Evolutionary conservation across 2,888 invertebrate genomes (phyloP).

Genomic region (Melanotus villosus): DNA sequence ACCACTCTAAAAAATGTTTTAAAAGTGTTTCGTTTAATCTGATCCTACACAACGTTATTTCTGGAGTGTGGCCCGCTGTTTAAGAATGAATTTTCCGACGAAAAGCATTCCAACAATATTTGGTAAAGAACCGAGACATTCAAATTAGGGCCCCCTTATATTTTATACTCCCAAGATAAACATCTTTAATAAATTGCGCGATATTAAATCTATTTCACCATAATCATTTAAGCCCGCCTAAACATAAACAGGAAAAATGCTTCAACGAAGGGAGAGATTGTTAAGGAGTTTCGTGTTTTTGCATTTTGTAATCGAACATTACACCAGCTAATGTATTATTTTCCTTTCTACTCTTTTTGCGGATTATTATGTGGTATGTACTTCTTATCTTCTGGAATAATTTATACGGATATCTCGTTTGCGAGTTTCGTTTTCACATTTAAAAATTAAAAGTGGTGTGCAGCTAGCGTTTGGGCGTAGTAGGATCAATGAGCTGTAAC

Average conservation of each 20-base stretch:
- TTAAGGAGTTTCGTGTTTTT: not conserved
- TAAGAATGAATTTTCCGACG: not conserved
- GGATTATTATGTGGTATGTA: not conserved
- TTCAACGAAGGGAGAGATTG: not conserved
- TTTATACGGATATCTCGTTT: not conserved
- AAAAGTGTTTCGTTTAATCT: no score
- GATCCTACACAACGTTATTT: no score
- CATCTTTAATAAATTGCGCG: slow-evolving; percentile 19
- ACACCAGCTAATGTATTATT: not conserved
- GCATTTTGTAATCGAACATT: not conserved
- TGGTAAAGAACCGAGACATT: not conserved
- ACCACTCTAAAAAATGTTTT: no score
- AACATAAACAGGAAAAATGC: not conserved
- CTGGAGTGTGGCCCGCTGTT: no score
- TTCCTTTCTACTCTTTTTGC: not conserved
- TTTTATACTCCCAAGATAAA: slow-evolving; percentile 16
- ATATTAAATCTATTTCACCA: slow-evolving; percentile 12
- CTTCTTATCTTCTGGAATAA: not conserved
- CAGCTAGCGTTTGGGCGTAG: no score
- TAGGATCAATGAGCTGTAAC: no score
- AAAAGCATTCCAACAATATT: slow-evolving; percentile 2
- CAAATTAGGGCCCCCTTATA: slow-evolving; percentile 18
- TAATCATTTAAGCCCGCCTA: slow-evolving; percentile 10
- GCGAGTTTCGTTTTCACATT: no score
- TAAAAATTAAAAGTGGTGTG: no score